Percentiles rank a stretch among this genome's conserved stretches.
These are phyloP conservation scores for Dendrocincla tyrannina DNA, from an alignment of 2,797 vertebrate species.

Conservation along the genomic window DNA sequence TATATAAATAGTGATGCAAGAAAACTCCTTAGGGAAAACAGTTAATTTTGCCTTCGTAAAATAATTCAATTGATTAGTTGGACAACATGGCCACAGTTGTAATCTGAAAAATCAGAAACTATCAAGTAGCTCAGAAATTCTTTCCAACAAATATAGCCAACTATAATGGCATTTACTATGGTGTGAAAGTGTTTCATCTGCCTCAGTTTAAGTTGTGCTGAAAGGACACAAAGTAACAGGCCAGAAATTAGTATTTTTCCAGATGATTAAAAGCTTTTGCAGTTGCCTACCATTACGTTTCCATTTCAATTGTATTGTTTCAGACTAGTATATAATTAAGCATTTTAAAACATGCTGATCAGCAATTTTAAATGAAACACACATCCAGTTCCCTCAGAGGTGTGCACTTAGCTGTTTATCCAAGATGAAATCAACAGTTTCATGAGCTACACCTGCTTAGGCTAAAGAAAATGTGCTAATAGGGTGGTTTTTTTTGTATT, in stretches of 20 bases:
- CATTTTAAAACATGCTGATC: not conserved
- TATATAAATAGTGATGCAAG: not conserved
- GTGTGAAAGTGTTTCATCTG: not conserved
- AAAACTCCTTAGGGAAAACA: not conserved
- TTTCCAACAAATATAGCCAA: not conserved
- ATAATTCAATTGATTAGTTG: not conserved
- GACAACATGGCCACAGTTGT: not conserved
- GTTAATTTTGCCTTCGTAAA: not conserved
- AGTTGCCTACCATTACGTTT: accelerated
- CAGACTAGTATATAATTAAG: not conserved
- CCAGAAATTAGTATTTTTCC: not conserved
- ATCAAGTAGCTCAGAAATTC: not conserved
- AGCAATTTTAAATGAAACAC: not conserved
- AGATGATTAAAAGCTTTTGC: not conserved
- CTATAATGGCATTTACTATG: not conserved
- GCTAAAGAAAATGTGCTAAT: not conserved
- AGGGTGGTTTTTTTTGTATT: accelerated
- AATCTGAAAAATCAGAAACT: not conserved
- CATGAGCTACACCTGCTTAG: accelerated
- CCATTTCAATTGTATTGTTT: not conserved
- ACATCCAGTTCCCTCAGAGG: not conserved
- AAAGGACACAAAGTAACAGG: not conserved
- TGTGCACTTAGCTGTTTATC: not conserved
- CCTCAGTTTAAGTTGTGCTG: not conserved
- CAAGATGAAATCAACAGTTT: not conserved